Evolutionary conservation across 2,888 invertebrate species (phyloP).

Genomic region (Aspidiotus destructor): DNA sequence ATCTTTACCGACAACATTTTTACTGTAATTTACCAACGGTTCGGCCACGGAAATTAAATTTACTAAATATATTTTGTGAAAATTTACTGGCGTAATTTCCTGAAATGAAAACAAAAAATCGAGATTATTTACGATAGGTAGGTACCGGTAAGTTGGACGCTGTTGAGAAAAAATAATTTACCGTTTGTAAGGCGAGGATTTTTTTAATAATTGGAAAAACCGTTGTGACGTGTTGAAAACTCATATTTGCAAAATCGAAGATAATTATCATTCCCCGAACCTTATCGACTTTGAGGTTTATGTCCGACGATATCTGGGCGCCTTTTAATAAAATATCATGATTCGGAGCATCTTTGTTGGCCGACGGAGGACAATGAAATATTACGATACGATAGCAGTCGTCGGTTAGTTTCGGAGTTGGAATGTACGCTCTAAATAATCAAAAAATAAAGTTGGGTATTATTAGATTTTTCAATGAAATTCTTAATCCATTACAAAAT

Average conservation of each 20-base stretch:
- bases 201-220: background rate
- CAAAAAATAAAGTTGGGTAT: background rate
- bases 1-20: background rate
- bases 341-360: background rate
- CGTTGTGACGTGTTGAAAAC: background rate
- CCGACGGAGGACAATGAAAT: background rate
- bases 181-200: background rate
- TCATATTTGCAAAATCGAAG: background rate
- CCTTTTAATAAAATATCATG: background rate
- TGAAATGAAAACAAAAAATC: background rate
- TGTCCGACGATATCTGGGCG: conserved; percentile 1
- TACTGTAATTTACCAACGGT: background rate
- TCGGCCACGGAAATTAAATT: background rate
- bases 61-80: conserved; percentile 5
- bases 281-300: background rate
- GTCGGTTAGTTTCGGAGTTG: background rate
- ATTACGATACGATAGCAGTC: background rate
- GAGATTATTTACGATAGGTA: background rate
- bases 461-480: background rate
- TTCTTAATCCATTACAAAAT: no score
- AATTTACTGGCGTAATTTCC: background rate
- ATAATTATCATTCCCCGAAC: background rate
- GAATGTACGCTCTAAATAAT: background rate
- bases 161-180: background rate
- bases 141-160: background rate